Conservation (phyloP, 2,797 vertebrate species). For the Otus scops region DNA sequence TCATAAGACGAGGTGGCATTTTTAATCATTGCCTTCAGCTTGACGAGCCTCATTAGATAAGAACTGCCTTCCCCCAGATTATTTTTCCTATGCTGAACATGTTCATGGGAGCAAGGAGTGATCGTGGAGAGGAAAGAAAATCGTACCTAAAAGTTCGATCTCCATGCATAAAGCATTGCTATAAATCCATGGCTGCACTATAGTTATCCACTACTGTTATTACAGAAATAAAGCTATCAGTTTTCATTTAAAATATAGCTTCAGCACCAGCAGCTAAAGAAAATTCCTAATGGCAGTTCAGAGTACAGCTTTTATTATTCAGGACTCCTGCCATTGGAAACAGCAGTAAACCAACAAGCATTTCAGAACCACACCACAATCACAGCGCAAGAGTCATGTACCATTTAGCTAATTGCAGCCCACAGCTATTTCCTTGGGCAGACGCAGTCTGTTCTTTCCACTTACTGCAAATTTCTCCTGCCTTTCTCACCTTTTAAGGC, state of each 20-base stretch:
- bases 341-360: neutral
- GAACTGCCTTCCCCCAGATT: neutral
- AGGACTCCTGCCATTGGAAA: neutral
- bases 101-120: neutral
- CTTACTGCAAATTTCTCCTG: neutral
- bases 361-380: neutral
- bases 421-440: neutral
- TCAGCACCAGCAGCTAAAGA: slow-evolving; percentile 5
- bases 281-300: neutral
- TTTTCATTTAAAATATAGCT: slow-evolving; percentile 16
- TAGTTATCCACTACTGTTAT: neutral
- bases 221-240: slow-evolving; percentile 6
- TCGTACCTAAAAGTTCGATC: neutral
- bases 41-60: neutral
- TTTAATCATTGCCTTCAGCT: slow-evolving; percentile 5
- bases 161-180: neutral
- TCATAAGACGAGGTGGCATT: neutral
- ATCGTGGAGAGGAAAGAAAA: neutral
- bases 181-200: neutral
- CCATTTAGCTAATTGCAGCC: slow-evolving; percentile 24
- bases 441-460: neutral
- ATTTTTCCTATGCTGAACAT: neutral
- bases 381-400: neutral
- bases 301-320: slow-evolving; percentile 4
- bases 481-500: slow-evolving; percentile 4